Base-by-base conservation (phyloP, 2,888 invertebrate species). In the Camponotus fellah region DNA sequence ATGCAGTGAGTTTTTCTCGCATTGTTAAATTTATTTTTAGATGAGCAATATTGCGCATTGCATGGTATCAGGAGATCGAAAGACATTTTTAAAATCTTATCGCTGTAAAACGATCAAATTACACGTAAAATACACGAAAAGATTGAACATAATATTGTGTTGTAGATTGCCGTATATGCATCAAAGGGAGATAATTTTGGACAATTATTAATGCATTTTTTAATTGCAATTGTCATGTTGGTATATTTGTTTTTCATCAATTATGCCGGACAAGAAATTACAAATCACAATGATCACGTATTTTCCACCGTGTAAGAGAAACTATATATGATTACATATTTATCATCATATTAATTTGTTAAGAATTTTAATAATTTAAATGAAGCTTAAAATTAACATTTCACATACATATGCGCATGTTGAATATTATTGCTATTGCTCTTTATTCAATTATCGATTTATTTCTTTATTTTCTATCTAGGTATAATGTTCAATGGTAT, bases 211-310 rank as follows among this genome's bases (percentile, higher is more conserved):
- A 0, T 56, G 1, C 71, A 71, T n/a, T 2, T 56, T 21, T 0
- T 49, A 17, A 2, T 68, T n/a, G 5, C 37, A 4, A 3, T 4
- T 21, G 14, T 1, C 14, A 21, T 56, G 10, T 71, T 34, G 21
- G 0, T 56, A 0, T 37, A 6, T 1, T 14, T 53, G 37, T 71
- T 71, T 56, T 0, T 56, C 21, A 0, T 4, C 8, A 71, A 71
- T 53, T 56, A 71, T 37, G 0, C 4, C 4, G 71, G 71, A 37
- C 53, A 71, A 71, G 71, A 71, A 56, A 21, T 71, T 37, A 71
- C 0, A 0, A 37, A 71, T 37, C 21, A 71, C 4, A 37, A 71
- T n/a, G 9, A 21, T 56, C 3, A 71, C 2, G n/a, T 71, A 37
- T 49, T 37, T 37, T 21, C 4, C 8, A n/a, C 71, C 14, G 53